Evolutionary conservation across 2,797 vertebrate species (phyloP).

Genomic region (Xyrichtys novacula): DNA sequence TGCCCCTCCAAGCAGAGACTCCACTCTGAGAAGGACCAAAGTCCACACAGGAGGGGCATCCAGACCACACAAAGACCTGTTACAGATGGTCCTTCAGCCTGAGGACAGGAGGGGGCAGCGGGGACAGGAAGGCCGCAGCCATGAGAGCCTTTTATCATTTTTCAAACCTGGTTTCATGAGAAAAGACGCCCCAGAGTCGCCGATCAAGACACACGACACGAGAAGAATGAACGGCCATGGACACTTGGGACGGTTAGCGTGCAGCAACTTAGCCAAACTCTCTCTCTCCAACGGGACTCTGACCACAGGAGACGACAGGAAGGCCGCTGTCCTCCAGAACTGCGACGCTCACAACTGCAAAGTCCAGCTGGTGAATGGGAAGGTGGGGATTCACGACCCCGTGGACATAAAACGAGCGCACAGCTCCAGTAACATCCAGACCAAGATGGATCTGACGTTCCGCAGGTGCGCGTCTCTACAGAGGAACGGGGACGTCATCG

Average conservation of each 20-base stretch:
- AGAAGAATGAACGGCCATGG: conserved; percentile 49
- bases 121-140: conserved; percentile 68
- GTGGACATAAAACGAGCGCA: conserved; percentile 84
- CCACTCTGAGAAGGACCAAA: conserved; percentile 69
- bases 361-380: conserved; percentile 67
- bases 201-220: conserved; percentile 48
- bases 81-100: conserved; percentile 43
- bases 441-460: conserved; percentile 75
- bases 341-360: conserved; percentile 50
- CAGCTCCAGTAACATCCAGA: conserved; percentile 89
- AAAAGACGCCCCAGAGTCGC: conserved; percentile 77
- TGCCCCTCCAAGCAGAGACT: conserved; percentile 78
- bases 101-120: conserved; percentile 61
- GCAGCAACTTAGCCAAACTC: conserved; percentile 54
- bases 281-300: conserved; percentile 82
- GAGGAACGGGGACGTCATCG: conserved; percentile 68
- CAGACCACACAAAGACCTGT: conserved; percentile 61
- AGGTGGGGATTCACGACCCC: conserved; percentile 39
- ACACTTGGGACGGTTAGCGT: conserved; percentile 46
- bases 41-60: conserved; percentile 40
- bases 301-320: conserved; percentile 63
- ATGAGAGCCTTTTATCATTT: conserved; percentile 83
- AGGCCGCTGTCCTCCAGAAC: conserved; percentile 13
- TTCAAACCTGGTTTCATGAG: conserved; percentile 82
- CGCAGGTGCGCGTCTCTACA: conserved; percentile 86